A percentile compares a stretch with the other conserved stretches of the same genome.
These are phyloP conservation scores for Periplaneta americana DNA, from an alignment of 1,140 invertebrate genomes.

Conservation along the genomic window DNA sequence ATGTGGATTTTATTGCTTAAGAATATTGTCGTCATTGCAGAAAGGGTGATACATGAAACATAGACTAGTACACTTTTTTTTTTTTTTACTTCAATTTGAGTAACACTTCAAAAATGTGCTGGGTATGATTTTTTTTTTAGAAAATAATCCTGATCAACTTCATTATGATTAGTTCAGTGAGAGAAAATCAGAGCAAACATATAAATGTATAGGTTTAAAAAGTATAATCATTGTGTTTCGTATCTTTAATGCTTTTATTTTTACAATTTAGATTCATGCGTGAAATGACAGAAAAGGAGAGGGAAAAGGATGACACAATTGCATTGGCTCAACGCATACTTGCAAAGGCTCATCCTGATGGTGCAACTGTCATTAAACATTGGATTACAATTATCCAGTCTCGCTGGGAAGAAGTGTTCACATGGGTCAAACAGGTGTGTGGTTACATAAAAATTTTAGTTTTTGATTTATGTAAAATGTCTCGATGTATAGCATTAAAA, in stretches of 20 bases:
- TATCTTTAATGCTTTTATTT: not conserved
- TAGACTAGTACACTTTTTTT: too few relatives aligned
- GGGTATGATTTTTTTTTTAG: too few relatives aligned
- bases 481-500: not conserved
- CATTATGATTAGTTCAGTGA: too few relatives aligned
- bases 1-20: too few relatives aligned
- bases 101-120: too few relatives aligned
- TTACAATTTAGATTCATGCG: conserved; percentile 66
- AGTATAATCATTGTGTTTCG: not conserved
- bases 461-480: not conserved
- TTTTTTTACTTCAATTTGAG: too few relatives aligned
- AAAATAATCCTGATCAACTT: too few relatives aligned
- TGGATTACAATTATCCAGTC: conserved; percentile 96
- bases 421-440: conserved; percentile 40
- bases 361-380: conserved; percentile 89
- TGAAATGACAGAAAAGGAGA: conserved; percentile 78
- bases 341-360: conserved; percentile 89
- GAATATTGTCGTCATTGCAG: too few relatives aligned
- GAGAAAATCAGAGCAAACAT: too few relatives aligned
- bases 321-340: conserved; percentile 83
- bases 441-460: not conserved
- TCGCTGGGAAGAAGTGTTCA: conserved; percentile 86
- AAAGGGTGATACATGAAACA: too few relatives aligned
- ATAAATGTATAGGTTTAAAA: too few relatives aligned
- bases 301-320: conserved; percentile 83